Evolutionary conservation across 2,113 vertebrate genomes (phyloP).

Genomic region (Saccopteryx bilineata): DNA sequence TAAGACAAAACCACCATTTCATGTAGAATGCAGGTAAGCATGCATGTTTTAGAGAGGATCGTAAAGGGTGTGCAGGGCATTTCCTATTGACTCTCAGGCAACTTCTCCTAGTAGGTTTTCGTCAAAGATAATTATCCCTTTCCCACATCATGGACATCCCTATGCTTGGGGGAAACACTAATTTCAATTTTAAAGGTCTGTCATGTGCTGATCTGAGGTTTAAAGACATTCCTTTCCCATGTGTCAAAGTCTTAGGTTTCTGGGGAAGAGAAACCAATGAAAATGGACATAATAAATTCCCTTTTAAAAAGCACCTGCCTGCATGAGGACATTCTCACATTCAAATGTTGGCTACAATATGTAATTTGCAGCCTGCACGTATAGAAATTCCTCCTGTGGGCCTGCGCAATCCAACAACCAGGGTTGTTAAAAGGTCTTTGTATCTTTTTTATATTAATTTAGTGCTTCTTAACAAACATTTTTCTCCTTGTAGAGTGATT

Average conservation of each 20-base stretch:
- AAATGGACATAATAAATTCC: conserved; percentile 50
- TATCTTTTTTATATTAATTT: conserved; percentile 60
- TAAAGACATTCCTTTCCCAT: conserved; percentile 35
- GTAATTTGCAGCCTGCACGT: background rate
- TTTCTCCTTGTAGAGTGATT: conserved; percentile 71
- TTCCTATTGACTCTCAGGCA: background rate
- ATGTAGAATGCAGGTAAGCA: background rate
- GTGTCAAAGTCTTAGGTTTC: background rate
- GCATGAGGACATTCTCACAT: background rate
- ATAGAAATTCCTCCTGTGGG: conserved; percentile 50
- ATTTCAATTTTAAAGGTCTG: conserved; percentile 30
- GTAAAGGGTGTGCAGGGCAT: background rate
- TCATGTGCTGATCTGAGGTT: background rate
- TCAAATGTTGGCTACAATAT: background rate
- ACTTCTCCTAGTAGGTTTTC: background rate
- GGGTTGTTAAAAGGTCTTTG: conserved; percentile 62
- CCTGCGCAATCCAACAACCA: conserved; percentile 46
- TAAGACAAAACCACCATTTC: background rate
- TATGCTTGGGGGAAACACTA: background rate
- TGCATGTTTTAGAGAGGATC: background rate
- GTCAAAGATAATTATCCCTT: conserved; percentile 20
- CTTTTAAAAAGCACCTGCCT: conserved; percentile 32
- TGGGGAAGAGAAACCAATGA: conserved; percentile 29
- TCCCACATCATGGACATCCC: background rate
- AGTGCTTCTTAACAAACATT: conserved; percentile 70